phyloP scores from a whole-genome alignment of 2,113 vertebrate genomes.

The Anhinga anhinga region DNA sequence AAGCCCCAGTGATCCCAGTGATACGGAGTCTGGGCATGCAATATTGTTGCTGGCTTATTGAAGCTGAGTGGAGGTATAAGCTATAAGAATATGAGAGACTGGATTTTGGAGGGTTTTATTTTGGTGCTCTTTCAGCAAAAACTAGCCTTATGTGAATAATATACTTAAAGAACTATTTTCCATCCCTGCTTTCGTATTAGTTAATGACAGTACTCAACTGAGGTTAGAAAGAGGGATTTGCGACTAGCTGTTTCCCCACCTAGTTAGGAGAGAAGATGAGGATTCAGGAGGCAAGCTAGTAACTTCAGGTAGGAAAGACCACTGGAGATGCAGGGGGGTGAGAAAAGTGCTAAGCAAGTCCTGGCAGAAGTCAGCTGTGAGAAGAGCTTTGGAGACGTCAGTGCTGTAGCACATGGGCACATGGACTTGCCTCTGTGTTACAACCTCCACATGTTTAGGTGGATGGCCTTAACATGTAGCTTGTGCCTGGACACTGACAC shows the following conservation, averaged over 20 bases:
- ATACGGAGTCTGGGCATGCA: not conserved
- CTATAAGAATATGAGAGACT: not conserved
- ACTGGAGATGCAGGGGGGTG: not conserved
- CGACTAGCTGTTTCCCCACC: not conserved
- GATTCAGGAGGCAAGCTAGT: not conserved
- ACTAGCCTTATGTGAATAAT: not conserved
- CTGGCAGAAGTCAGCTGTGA: not conserved
- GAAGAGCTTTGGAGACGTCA: not conserved
- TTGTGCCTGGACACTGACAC: not conserved
- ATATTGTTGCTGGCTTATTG: constrained; percentile 6
- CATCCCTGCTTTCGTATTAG: not conserved
- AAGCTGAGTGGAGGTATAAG: constrained; percentile 5
- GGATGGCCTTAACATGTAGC: fast-evolving
- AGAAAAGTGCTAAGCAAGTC: not conserved
- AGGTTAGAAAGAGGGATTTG: not conserved
- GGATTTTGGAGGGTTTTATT: not conserved
- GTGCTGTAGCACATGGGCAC: fast-evolving
- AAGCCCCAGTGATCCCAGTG: constrained; percentile 26
- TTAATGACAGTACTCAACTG: not conserved
- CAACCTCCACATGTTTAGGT: not conserved
- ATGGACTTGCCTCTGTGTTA: not conserved
- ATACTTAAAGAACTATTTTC: not conserved
- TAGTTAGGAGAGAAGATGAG: not conserved
- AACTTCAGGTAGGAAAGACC: not conserved
- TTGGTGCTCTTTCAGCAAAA: constrained; percentile 15